phyloP scores from a whole-genome alignment of 2,888 invertebrate species.

The Digitonthophagus gazella region DNA sequence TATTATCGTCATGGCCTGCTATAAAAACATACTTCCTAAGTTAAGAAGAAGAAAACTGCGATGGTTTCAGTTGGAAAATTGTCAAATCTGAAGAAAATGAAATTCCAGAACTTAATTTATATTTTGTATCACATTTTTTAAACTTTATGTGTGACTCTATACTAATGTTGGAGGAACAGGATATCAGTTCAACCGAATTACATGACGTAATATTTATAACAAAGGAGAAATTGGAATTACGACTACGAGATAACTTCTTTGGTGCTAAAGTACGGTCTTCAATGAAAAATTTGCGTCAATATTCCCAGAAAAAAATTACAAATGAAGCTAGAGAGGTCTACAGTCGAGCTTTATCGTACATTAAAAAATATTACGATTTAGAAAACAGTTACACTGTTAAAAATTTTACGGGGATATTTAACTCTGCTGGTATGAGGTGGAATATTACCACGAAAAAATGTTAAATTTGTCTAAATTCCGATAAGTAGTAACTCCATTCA shows the following conservation, averaged over 20 bases:
- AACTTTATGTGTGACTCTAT: conserved; percentile 4
- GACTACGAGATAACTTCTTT: not conserved
- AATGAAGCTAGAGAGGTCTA: not conserved
- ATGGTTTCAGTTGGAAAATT: not conserved
- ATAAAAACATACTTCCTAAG: not conserved
- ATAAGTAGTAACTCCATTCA: too few species aligned
- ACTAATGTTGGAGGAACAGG: not conserved
- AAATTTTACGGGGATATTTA: too few species aligned
- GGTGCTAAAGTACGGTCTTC: too few species aligned
- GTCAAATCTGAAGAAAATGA: not conserved
- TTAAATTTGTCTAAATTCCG: too few species aligned
- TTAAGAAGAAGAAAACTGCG: too few species aligned
- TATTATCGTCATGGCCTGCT: not conserved
- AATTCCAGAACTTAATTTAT: too few species aligned
- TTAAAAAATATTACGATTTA: conserved; percentile 1
- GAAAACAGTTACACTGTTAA: not conserved
- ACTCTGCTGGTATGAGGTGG: too few species aligned
- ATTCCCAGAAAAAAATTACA: too few species aligned
- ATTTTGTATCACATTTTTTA: not conserved
- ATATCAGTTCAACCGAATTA: not conserved
- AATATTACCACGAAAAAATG: too few species aligned
- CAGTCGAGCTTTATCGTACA: not conserved
- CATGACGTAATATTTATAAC: not conserved
- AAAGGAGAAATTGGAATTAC: not conserved
- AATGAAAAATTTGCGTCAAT: too few species aligned